These are phyloP conservation scores for Trachelus troglodyta DNA, from an alignment of 2,888 invertebrate genomes.

Conservation along the genomic window DNA sequence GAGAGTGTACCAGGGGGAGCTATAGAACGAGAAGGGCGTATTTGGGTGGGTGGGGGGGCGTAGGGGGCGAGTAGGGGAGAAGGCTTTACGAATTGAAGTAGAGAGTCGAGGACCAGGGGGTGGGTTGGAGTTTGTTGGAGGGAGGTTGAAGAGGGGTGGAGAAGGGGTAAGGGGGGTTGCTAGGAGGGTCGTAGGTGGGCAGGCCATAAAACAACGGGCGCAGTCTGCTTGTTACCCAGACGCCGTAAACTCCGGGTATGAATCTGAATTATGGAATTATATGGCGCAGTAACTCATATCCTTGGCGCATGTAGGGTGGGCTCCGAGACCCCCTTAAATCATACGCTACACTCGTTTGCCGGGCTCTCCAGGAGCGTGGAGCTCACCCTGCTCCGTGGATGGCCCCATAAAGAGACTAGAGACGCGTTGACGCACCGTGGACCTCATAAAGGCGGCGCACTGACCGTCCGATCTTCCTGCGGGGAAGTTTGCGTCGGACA, in stretches of 20 bases:
- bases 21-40: constrained; percentile 6
- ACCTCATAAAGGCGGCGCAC: constrained; percentile 34
- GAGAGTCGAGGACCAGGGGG: constrained; percentile 20
- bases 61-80: constrained; percentile 5
- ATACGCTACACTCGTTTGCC: constrained; percentile 50
- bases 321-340: constrained; percentile 49
- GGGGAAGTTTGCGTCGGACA: constrained; percentile 40
- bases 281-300: constrained; percentile 57
- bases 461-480: constrained; percentile 26
- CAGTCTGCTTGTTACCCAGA: constrained; percentile 57
- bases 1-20: not conserved
- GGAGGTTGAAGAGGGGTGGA: not conserved
- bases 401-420: constrained; percentile 10
- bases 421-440: constrained; percentile 30
- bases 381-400: not conserved
- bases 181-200: constrained; percentile 13
- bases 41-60: not conserved
- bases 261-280: constrained; percentile 60
- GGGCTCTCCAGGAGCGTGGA: constrained; percentile 23
- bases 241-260: constrained; percentile 58
- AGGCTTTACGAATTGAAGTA: constrained; percentile 31
- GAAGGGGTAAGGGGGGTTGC: constrained; percentile 11
- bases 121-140: constrained; percentile 18
- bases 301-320: constrained; percentile 50
- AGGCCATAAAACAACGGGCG: constrained; percentile 53